Percentiles rank a stretch among this genome's conserved stretches.
phyloP scores from a whole-genome alignment of 2,888 invertebrate genomes.

The Synergus itoensis region DNA sequence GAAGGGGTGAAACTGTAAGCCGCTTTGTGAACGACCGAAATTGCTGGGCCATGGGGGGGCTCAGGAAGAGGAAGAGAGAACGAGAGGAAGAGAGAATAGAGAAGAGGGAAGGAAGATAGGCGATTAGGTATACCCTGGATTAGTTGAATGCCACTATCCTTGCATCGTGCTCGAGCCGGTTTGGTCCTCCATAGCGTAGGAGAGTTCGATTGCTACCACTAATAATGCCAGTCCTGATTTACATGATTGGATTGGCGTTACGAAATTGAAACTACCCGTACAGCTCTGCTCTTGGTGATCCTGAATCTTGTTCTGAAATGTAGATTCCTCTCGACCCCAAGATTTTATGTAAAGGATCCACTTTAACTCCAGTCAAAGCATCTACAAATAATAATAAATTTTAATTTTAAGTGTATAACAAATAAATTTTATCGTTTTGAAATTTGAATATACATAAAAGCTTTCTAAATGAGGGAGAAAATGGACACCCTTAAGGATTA shows the following conservation, averaged over 20 bases:
- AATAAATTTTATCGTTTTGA: too few relatives aligned
- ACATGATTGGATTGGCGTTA: constrained; percentile 77
- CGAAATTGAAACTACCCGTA: constrained; percentile 75
- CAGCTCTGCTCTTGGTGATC: constrained; percentile 15
- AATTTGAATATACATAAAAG: too few relatives aligned
- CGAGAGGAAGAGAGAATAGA: constrained; percentile 53
- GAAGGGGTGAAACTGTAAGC: constrained; percentile 73
- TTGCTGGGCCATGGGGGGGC: constrained; percentile 53
- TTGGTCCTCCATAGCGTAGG: constrained; percentile 54
- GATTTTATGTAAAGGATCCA: neutral
- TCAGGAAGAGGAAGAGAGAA: constrained; percentile 44
- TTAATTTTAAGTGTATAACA: neutral
- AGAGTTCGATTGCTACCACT: constrained; percentile 73
- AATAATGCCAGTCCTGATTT: constrained; percentile 76
- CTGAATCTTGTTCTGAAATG: constrained; percentile 57
- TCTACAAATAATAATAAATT: neutral
- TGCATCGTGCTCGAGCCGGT: constrained; percentile 58
- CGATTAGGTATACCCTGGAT: constrained; percentile 78
- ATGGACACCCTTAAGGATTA: too few relatives aligned
- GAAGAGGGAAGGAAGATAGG: constrained; percentile 67
- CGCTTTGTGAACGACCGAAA: constrained; percentile 73
- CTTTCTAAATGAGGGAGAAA: too few relatives aligned
- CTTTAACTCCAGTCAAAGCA: neutral
- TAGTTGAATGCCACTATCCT: constrained; percentile 71
- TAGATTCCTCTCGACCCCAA: constrained; percentile 48